Evolutionary conservation across 2,113 vertebrate genomes (phyloP).

Genomic region (Theristicus caerulescens): DNA sequence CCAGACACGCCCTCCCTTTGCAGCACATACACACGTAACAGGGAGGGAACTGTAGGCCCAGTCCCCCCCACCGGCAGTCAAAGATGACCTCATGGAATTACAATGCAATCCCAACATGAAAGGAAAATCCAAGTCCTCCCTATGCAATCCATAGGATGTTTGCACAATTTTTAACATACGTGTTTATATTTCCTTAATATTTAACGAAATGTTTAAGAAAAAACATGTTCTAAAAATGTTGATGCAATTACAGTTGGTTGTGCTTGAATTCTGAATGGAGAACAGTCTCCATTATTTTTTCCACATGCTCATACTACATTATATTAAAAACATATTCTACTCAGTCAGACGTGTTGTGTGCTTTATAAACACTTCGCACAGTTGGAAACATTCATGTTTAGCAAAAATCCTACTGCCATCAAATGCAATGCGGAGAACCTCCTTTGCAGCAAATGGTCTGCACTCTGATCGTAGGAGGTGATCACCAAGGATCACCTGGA

Average conservation of each 20-base stretch:
- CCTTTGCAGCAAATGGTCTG: neutral
- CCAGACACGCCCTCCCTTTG: neutral
- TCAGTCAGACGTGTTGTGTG: constrained; percentile 40
- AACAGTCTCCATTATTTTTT: constrained; percentile 43
- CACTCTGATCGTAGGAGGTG: neutral
- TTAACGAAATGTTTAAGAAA: constrained; percentile 37
- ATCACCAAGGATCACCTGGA: neutral
- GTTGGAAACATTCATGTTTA: constrained; percentile 45
- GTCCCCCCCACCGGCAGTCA: fast-evolving
- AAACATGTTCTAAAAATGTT: constrained; percentile 66
- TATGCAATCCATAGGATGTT: neutral
- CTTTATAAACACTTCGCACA: constrained; percentile 51
- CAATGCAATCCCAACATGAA: neutral
- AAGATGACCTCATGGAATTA: constrained; percentile 1
- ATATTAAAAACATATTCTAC: constrained; percentile 28
- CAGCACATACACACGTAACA: neutral
- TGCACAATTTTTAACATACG: neutral
- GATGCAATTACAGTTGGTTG: constrained; percentile 34
- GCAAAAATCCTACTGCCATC: neutral
- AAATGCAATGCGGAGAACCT: neutral
- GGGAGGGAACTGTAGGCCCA: neutral
- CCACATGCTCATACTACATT: constrained; percentile 5
- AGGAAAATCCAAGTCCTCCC: constrained; percentile 21
- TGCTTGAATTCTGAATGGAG: constrained; percentile 54
- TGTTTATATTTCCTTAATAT: constrained; percentile 11